These are phyloP conservation scores for Halotydeus destructor DNA, from an alignment of 1,140 invertebrate species.

Conservation along the genomic window DNA sequence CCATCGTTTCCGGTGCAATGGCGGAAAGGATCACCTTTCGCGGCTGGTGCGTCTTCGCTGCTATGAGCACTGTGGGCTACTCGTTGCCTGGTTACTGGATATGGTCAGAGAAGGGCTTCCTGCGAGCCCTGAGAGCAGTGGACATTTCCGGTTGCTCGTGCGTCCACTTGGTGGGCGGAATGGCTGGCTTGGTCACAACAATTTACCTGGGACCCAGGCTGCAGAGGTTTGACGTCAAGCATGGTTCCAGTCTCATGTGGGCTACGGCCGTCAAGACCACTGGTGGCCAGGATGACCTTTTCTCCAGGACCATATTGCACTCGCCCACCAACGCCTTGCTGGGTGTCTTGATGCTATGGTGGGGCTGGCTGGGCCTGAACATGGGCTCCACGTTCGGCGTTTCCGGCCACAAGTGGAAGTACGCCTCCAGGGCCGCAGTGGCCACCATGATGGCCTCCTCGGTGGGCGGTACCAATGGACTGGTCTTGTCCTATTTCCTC, in stretches of 20 bases:
- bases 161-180: conserved; percentile 65
- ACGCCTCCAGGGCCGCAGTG: conserved; percentile 36
- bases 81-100: conserved; percentile 75
- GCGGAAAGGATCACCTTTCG: conserved; percentile 69
- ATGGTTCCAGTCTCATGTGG: conserved; percentile 42
- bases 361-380: conserved; percentile 83
- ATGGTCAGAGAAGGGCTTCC: conserved; percentile 64
- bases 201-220: conserved; percentile 67
- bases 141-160: conserved; percentile 52
- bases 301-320: too few species aligned
- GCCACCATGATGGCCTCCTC: conserved; percentile 20
- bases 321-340: conserved; percentile 73
- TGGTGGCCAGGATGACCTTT: too few species aligned
- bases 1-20: conserved; percentile 62
- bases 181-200: conserved; percentile 56
- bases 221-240: conserved; percentile 57
- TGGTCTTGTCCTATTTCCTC: conserved; percentile 17
- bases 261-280: too few species aligned
- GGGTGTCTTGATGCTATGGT: conserved; percentile 82
- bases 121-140: conserved; percentile 52
- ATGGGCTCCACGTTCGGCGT: conserved; percentile 46
- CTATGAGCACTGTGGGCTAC: conserved; percentile 70
- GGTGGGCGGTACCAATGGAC: conserved; percentile 12
- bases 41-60: conserved; percentile 70
- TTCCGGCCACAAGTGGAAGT: conserved; percentile 52